Conservation (phyloP, 35 echinoderm and acorn worm species). For the Lytechinus pictus region DNA sequence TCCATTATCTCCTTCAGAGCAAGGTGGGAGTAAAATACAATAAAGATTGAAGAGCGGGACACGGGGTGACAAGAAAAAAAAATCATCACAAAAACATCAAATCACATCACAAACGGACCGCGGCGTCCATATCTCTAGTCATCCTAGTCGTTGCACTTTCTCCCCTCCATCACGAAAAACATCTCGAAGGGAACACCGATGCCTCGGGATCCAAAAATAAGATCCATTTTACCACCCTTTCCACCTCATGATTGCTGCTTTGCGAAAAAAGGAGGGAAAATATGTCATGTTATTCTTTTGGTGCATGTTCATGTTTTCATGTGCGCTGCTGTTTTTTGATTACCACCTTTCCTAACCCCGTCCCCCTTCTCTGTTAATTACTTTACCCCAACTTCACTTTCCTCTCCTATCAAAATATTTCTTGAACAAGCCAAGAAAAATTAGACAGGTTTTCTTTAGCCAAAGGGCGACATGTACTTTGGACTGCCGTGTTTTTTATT, state of each 20-base stretch:
- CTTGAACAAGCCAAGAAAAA: conserved; percentile 26
- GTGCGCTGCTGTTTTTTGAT: background rate
- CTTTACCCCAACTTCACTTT: background rate
- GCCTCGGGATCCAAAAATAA: conserved; percentile 19
- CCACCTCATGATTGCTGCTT: background rate
- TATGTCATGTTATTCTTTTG: background rate
- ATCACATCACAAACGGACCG: conserved; percentile 19
- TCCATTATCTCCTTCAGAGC: conserved; percentile 8
- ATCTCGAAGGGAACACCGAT: background rate
- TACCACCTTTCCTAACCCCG: background rate
- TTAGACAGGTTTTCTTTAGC: background rate
- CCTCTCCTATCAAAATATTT: conserved; percentile 25
- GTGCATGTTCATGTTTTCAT: conserved; percentile 25
- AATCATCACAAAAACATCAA: conserved; percentile 24
- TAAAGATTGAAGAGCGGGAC: conserved; percentile 11
- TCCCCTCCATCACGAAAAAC: conserved; percentile 16
- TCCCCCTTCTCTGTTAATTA: background rate
- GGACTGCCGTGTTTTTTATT: background rate
- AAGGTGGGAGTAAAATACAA: background rate
- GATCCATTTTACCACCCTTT: background rate
- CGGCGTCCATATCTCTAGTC: background rate
- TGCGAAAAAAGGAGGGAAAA: background rate
- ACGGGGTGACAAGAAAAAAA: background rate
- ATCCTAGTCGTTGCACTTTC: conserved; percentile 2
- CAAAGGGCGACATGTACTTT: conserved; percentile 22